Base-by-base conservation (phyloP, 2,113 vertebrate species). In the Gadus macrocephalus region DNA sequence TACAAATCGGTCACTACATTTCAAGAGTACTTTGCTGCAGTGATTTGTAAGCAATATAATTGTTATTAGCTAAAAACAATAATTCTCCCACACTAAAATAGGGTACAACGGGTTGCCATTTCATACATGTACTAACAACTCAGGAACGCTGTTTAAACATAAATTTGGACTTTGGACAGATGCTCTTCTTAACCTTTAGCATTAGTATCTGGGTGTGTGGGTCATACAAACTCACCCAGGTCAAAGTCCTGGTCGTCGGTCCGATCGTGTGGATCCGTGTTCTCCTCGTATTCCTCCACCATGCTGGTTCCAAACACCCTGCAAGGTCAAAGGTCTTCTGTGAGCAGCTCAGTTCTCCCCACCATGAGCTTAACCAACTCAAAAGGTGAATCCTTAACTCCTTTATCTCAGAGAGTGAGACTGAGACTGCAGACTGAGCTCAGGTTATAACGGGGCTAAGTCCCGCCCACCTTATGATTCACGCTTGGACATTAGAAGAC, bases 301-400 rank as follows among this genome's bases (percentile, higher is more conserved):
- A 99, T 99, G 82, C 97, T 99, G 17, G 96, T 99, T 69, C 97
- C 97, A 88, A 98, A 98, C 56, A 98, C 95, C 84, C 97, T 99
- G 66, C 1, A 28, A 70, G 38, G 17, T 68, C 1, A 15, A 15
- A 66, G 63, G 73, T 15, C 56, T 20, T 76, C 4, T n/a, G 1
- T 22, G 55, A 56, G 7, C 35, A 73, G 64, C 59, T 78, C 16
- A 38, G 9, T 4, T 68, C 35, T 31, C 22, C 55, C 38, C 25
- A 58, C 42, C 8, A 9, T 49, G 58, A 66, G 68, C 14, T 12
- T 55, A 20, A 68, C n/a, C 38, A 49, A 49, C 12, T 49, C 42
- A 49, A 15, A 16, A 8, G 20, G 4, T 20, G 8, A 67, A 19
- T 14, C 6, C 19, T 35, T n/a, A 49, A 16, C n/a, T 3, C 17